Evolutionary conservation across 2,797 vertebrate species (phyloP), one percentile per base, ranked within the genome.

Genomic region (Fistularia tabacaria): DNA sequence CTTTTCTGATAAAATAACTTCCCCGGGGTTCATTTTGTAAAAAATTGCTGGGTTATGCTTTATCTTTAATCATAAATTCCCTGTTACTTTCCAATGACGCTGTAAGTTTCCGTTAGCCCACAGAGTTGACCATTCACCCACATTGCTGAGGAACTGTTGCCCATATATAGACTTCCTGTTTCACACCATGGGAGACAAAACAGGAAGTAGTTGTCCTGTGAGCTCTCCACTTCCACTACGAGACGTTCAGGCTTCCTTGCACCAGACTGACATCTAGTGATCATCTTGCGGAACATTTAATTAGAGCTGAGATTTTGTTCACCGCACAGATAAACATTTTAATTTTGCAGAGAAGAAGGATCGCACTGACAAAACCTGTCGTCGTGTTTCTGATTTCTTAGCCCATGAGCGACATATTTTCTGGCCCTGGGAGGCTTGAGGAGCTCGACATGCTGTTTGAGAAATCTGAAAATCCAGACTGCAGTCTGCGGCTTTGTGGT

Each of bases 381-480:
- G n/a, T n/a, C n/a, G n/a, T n/a, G n/a, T n/a, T 53, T 51, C 9
- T 6, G 25, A 25, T 70, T 80, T 47, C 46, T 39, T 49, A 94
- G 93, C 39, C 66, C n/a, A 66, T 74, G 50, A 80, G 84, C 7
- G 64, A 89, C 36, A 59, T 83, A 63, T 87, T 91, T 54, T 79
- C 81, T 0, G 65, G 83, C 1, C 54, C 83, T 8, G 85, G 74
- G 49, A 59, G 36, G 15, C 86, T 86, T 36, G 85, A 89, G 5
- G 90, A 88, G 0, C 83, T 92, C 71, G 89, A 93, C 45, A 80
- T 94, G 9, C 69, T 94, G 0, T 57, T 87, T 7, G 85, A 57
- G 46, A 71, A 74, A 12, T 66, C 50, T 48, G 66, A 88, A 37
- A 84, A 84, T 50, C 66, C 85, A 12, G 91, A 93, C 74, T 89